Percentiles rank a stretch among this genome's conserved stretches.
Evolutionary conservation across 2,113 vertebrate species (phyloP).

Genomic region (Dendrocopos noguchii): DNA sequence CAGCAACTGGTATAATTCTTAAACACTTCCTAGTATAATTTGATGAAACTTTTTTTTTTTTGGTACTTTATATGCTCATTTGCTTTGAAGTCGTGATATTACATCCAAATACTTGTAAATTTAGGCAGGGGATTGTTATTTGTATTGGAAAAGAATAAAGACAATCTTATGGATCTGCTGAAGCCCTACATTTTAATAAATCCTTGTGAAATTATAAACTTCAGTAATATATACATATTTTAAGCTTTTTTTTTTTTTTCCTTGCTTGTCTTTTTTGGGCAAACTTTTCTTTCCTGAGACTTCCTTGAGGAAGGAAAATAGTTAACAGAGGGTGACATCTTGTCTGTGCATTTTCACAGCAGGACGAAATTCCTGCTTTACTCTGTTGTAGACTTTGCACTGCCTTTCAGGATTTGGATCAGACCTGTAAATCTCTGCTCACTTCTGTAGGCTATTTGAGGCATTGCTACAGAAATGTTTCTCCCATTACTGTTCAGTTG

Average conservation of each 20-base stretch:
- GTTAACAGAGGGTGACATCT: neutral
- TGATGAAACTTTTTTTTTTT: neutral
- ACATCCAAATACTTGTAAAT: neutral
- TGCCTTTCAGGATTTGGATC: conserved; percentile 14
- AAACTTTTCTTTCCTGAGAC: neutral
- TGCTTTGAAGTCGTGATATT: neutral
- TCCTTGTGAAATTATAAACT: neutral
- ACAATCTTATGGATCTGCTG: neutral
- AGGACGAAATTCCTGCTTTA: conserved; percentile 27
- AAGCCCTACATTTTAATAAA: neutral
- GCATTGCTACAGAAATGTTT: neutral
- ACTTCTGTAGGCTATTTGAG: conserved; percentile 2
- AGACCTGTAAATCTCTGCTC: conserved; percentile 23
- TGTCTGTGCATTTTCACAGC: neutral
- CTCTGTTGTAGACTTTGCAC: neutral
- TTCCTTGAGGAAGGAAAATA: neutral
- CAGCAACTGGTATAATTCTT: neutral
- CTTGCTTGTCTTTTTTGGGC: neutral
- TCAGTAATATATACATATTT: neutral
- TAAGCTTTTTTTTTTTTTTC: neutral
- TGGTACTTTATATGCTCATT: neutral
- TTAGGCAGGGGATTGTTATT: neutral
- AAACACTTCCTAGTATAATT: neutral
- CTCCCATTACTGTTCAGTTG: neutral
- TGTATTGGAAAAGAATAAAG: neutral